Evolutionary conservation across 2,113 vertebrate species (phyloP), one percentile per base, ranked within the genome.

Genomic region (Myotis yumanensis): DNA sequence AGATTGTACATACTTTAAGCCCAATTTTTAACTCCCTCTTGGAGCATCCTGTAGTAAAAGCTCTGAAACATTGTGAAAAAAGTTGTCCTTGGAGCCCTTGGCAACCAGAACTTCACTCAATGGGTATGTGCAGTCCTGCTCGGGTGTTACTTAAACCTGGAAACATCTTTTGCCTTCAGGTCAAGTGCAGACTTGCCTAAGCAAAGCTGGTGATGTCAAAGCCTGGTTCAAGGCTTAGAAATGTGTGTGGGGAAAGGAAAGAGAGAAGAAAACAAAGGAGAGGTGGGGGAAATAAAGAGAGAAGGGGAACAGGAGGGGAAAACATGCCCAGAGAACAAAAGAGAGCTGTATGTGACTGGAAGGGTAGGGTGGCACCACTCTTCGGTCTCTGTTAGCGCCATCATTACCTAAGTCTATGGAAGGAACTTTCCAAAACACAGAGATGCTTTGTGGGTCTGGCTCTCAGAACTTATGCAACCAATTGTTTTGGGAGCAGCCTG

Each of bases 381-480:
- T 22, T 46, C 2, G 0, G 3, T 43, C 62, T 86, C 30, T 0
- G 86, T 64, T 4, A 18, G 37, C 25, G 6, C 20, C 30, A 43
- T 51, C 2, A 2, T 89, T 90, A 91, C 89, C 91, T 95, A 83
- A 28, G 20, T 86, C 75, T 94, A 30, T 80, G 86, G 94, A 66
- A 64, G 37, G 91, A 89, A 84, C 52, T 95, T 96, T 93, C 80
- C 84, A 93, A 95, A 94, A 91, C 81, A 66, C 76, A 84, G 83
- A 52, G n/a, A 28, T 40, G 48, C 28, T 94, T 3, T 84, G 93
- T 23, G 64, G 79, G 71, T 66, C 89, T 89, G 91, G 89, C 79
- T 84, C 43, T 95, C 40, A 93, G 59, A 71, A 76, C 46, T 93
- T 93, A 89, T 17, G 83, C 40, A 89, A 87, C 62, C 52, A 51